Conservation (phyloP, 1,140 invertebrate genomes). For the Sminthurides bifidus region DNA sequence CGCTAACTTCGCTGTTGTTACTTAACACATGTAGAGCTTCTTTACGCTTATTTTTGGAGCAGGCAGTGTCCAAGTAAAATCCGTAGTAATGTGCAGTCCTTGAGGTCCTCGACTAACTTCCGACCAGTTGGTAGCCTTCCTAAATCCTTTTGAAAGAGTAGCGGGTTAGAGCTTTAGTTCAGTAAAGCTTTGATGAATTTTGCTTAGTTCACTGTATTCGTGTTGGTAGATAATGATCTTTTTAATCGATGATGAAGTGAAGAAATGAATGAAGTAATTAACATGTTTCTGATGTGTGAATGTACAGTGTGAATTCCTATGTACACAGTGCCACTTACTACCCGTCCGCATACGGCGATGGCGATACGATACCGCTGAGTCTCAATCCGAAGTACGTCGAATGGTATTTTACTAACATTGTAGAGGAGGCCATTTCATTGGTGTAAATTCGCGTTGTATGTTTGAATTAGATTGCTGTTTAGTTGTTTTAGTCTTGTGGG, state of each 20-base stretch:
- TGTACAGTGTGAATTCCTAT: too few species aligned
- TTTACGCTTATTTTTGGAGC: neutral
- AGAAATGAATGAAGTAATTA: slow-evolving; percentile 1
- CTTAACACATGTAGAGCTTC: neutral
- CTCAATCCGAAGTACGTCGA: slow-evolving; percentile 25
- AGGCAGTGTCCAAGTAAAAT: neutral
- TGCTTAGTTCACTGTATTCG: neutral
- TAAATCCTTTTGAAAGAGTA: neutral
- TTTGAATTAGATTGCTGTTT: too few species aligned
- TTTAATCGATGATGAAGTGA: neutral
- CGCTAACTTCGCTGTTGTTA: too few species aligned
- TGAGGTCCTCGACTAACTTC: too few species aligned
- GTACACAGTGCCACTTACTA: slow-evolving; percentile 29
- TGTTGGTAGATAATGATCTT: neutral
- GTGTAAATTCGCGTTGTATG: too few species aligned
- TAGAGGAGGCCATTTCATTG: too few species aligned
- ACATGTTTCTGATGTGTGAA: slow-evolving; percentile 3
- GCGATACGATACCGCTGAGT: slow-evolving; percentile 28
- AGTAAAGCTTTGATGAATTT: neutral
- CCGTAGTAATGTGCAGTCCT: too few species aligned
- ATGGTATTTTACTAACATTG: too few species aligned
- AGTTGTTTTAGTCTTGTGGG: too few species aligned
- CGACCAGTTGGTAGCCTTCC: too few species aligned
- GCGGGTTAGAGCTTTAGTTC: too few species aligned
- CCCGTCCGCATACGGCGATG: slow-evolving; percentile 27